phyloP scores from a whole-genome alignment of 2,113 vertebrate genomes.

The Phyllostomus hastatus region DNA sequence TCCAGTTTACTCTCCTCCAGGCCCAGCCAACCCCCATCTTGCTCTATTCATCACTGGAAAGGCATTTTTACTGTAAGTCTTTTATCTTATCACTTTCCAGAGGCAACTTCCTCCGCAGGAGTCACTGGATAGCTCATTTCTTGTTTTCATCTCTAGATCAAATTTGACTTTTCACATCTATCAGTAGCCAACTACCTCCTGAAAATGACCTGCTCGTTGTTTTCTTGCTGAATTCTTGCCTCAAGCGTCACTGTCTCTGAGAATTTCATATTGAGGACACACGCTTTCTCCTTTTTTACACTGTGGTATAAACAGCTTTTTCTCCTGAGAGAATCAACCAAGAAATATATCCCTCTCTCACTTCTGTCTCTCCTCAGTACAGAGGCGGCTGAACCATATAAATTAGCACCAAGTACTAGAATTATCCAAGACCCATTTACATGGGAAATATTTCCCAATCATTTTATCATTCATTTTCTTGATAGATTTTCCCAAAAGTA shows the following conservation, averaged over 20 bases:
- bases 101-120: slow-evolving; percentile 9
- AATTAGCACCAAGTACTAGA: neutral
- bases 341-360: neutral
- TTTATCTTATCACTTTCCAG: slow-evolving; percentile 3
- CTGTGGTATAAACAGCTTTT: neutral
- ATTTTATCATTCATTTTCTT: neutral
- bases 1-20: neutral
- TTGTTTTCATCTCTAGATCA: slow-evolving; percentile 13
- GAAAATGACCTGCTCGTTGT: slow-evolving; percentile 26
- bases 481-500: neutral
- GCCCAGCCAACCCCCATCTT: neutral
- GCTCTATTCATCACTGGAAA: neutral
- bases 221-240: slow-evolving; percentile 36
- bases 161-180: slow-evolving; percentile 27
- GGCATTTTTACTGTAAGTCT: neutral
- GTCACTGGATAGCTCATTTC: slow-evolving; percentile 14
- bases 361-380: neutral
- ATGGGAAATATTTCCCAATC: neutral
- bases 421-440: neutral
- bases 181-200: slow-evolving; percentile 25
- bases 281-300: neutral
- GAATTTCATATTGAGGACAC: neutral
- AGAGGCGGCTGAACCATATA: neutral
- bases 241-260: neutral
- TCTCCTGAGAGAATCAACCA: slow-evolving; percentile 8